Evolutionary conservation across 1,140 invertebrate species (phyloP), one percentile per base, ranked within the genome.

Genomic region (Rhopalosiphum maidis): DNA sequence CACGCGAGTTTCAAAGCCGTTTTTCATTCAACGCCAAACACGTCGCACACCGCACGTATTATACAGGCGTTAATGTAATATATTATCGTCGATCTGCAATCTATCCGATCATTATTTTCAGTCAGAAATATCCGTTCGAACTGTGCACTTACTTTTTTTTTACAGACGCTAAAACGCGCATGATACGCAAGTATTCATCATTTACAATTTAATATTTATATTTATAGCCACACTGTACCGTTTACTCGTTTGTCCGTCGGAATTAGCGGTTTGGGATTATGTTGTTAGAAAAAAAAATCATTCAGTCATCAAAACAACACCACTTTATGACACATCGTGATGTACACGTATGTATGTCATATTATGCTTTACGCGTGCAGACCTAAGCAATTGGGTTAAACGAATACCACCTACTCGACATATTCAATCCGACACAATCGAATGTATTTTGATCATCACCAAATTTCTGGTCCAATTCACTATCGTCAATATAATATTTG

Each of bases 21-120:
- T 77, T 77, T 77, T 77, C n/a, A 77, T 77, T 77, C n/a, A 77
- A 77, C 60, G 15, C 30, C 60, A 77, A 77, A n/a, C n/a, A 77
- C 60, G 60, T 77, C n/a, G n/a, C 60, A 68, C 60, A 4, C 60
- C 60, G 11, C 60, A 77, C n/a, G 30, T 77, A 77, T 77, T 77
- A 77, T n/a, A 77, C 48, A 18, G 30, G 60, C 60, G 30, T 77
- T 77, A 77, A 77, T 77, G 30, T n/a, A 77, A 77, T 77, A n/a
- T 77, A 77, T 77, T n/a, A 77, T 77, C 60, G 15, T 77, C 30
- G n/a, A 77, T 77, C 60, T 77, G 48, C 48, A 51, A n/a, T n/a
- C 30, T 77, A 77, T 77, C n/a, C 30, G n/a, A 77, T 77, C 60
- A 77, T 77, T 77, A 77, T 77, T 77, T 77, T n/a, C 60, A 15